phyloP scores from a whole-genome alignment of 37 sponge, comb jelly and placozoan species.

The Axinella damicornis region DNA sequence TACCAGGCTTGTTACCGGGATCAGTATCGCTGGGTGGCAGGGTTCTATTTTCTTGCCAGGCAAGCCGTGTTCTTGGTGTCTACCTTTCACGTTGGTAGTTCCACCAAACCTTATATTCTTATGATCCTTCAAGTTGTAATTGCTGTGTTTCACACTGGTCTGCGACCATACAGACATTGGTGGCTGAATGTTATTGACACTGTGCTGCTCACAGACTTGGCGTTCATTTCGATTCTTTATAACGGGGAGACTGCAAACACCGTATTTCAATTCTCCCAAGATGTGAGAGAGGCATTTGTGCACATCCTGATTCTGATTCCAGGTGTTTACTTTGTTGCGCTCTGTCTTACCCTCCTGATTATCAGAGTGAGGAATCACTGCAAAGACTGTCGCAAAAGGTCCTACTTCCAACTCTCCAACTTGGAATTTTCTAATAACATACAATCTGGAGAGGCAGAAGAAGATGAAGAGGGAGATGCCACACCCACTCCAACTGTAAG shows the following conservation, averaged over 20 bases:
- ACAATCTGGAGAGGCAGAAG: background rate
- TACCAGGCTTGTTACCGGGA: conserved; percentile 37
- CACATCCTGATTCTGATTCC: conserved; percentile 14
- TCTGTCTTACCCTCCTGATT: background rate
- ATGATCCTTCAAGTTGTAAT: conserved; percentile 11
- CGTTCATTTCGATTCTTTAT: conserved; percentile 20
- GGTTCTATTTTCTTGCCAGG: conserved; percentile 14
- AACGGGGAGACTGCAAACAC: conserved; percentile 2
- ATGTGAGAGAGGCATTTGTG: background rate
- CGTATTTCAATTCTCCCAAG: background rate
- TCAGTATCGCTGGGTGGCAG: background rate
- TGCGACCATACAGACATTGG: conserved; percentile 24
- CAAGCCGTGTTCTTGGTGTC: conserved; percentile 35
- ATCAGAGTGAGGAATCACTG: background rate
- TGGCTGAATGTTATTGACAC: conserved; percentile 33
- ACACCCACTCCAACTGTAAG: no score
- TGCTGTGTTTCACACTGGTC: conserved; percentile 1
- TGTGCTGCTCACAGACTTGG: conserved; percentile 19
- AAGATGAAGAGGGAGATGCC: no score
- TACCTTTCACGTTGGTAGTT: background rate
- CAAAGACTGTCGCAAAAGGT: background rate
- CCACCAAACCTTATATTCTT: background rate
- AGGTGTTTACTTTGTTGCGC: background rate
- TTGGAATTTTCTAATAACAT: no score
- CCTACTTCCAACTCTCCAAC: no score